These are phyloP conservation scores for Apamea crenata DNA, from an alignment of 2,888 invertebrate species.

Conservation along the genomic window DNA sequence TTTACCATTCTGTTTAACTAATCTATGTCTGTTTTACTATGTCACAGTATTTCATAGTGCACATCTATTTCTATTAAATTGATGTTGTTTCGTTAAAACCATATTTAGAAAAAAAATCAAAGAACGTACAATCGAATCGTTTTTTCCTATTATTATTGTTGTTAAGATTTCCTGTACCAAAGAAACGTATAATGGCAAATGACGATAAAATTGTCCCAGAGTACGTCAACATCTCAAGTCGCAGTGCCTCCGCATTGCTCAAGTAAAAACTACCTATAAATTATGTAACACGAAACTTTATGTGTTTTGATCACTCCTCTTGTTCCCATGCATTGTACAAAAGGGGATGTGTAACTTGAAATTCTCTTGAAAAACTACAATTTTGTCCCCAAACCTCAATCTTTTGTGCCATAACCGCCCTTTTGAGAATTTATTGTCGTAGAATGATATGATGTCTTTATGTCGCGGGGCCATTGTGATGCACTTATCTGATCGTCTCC, in stretches of 20 bases:
- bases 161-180: constrained; percentile 51
- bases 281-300: constrained; percentile 75
- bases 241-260: constrained; percentile 54
- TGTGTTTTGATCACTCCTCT: constrained; percentile 89
- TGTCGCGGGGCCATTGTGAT: constrained; percentile 85
- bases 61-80: neutral
- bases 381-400: constrained; percentile 82
- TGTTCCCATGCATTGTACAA: constrained; percentile 85
- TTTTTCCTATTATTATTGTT: constrained; percentile 27
- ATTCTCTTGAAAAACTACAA: constrained; percentile 82
- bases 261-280: constrained; percentile 76
- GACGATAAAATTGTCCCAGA: constrained; percentile 62
- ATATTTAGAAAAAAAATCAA: neutral
- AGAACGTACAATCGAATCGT: neutral
- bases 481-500: constrained; percentile 88
- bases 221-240: constrained; percentile 48
- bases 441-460: constrained; percentile 90
- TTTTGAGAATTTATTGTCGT: constrained; percentile 88
- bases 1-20: neutral
- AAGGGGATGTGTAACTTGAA: constrained; percentile 76
- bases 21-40: neutral
- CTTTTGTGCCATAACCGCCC: constrained; percentile 88
- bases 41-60: neutral
- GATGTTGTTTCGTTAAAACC: too few species aligned
- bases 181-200: constrained; percentile 56